Evolutionary conservation across 2,888 invertebrate species (phyloP).

Genomic region (Hololepta plana): DNA sequence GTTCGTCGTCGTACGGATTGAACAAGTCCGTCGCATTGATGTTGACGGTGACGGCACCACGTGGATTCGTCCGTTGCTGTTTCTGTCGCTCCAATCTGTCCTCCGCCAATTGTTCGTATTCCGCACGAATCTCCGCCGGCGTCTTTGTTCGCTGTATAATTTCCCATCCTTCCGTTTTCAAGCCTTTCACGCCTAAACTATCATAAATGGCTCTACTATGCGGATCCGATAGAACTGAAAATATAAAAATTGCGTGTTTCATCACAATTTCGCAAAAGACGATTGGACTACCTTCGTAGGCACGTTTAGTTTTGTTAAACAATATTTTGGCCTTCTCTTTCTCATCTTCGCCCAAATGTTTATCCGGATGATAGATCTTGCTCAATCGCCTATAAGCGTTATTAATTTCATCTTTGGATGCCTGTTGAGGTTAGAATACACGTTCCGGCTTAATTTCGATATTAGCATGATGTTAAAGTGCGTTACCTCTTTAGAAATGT

Average conservation of each 20-base stretch:
- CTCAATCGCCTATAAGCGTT: constrained; percentile 85
- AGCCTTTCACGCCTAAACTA: constrained; percentile 68
- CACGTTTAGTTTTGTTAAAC: constrained; percentile 84
- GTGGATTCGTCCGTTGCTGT: constrained; percentile 82
- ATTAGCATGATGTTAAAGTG: not conserved
- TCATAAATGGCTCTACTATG: constrained; percentile 94
- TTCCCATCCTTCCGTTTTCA: constrained; percentile 93
- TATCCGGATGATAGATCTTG: constrained; percentile 91
- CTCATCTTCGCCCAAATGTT: constrained; percentile 66
- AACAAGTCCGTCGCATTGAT: constrained; percentile 90
- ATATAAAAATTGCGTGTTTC: constrained; percentile 8
- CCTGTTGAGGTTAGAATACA: constrained; percentile 35
- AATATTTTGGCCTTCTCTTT: constrained; percentile 82
- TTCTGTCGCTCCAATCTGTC: constrained; percentile 76
- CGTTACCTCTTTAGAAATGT: constrained; percentile 64
- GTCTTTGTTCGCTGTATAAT: constrained; percentile 81
- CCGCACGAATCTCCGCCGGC: constrained; percentile 89
- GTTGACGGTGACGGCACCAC: constrained; percentile 68
- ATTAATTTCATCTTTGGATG: constrained; percentile 79
- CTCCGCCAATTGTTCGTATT: constrained; percentile 76
- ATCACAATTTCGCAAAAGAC: not conserved
- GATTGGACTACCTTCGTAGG: constrained; percentile 84
- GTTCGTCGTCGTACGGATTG: constrained; percentile 58
- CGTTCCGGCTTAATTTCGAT: constrained; percentile 1
- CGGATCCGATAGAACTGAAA: constrained; percentile 70